Base-by-base conservation (phyloP, 2,797 vertebrate genomes). In the Rhodeus uyekii region DNA sequence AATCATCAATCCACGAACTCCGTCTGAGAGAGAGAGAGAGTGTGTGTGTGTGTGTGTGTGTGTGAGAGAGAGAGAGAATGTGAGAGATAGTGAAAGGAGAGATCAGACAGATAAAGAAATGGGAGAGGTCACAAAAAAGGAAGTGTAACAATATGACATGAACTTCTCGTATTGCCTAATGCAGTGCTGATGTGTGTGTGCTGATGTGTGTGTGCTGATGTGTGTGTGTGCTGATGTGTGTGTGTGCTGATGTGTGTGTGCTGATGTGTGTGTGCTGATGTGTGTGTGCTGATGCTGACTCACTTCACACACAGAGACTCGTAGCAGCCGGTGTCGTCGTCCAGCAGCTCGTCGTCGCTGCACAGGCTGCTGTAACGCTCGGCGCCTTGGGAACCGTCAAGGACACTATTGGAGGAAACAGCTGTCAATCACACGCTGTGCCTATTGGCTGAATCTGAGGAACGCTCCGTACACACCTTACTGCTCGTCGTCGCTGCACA, bases 331-430 rank as follows among this genome's bases (percentile, higher is more conserved):
- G 91, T 87, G 10, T 94, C 92, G 3, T 93, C 87, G 3, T 89
- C 93, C 75, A 95, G 80, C 3, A 90, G 60, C 58, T 93, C 94
- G 19, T 95, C 94, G 0, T 95, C 95, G 4, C 94, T 95, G 88
- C 80, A 94, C 75, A 94, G 72, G 73, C 92, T 93, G 84, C 39
- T 91, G 85, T 58, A 83, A 0, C 86, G 86, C 24, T 90, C 2
- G 1, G 1, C 27, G 0, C 1, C 34, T 19, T 2, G 0, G 92
- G 91, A 48, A 93, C 87, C 12, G 87, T 85, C 86, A 92, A 85
- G 60, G 90, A 89, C 86, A 87, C 94, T 95, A 61, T 71, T 73
- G 79, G 86, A 90, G 6, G 69, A 91, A 27, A 90, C 19, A 76
- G 27, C 13, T 2, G 63, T 88, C 82, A 89, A 38, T 91, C 81